phyloP scores from a whole-genome alignment of 2,888 invertebrate species.

The Rhyacophila evoluta region DNA sequence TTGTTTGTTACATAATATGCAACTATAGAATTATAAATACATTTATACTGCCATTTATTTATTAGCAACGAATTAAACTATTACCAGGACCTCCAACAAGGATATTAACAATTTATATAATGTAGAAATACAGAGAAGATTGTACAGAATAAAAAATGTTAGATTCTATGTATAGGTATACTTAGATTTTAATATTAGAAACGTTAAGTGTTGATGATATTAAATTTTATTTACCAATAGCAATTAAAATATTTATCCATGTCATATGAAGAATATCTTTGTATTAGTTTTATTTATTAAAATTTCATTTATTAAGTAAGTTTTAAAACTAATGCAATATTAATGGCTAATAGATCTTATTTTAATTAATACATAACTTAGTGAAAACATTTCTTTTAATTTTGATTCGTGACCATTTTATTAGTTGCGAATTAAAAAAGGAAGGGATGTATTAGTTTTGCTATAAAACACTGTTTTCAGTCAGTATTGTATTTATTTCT shows the following conservation, averaged over 20 bases:
- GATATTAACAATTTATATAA: not conserved
- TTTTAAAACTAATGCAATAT: not conserved
- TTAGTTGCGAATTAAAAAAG: too few species aligned
- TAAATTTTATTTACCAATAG: not conserved
- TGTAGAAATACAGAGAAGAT: too few species aligned
- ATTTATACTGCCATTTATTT: not conserved
- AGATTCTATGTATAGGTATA: not conserved
- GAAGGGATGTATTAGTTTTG: too few species aligned
- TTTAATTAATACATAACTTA: too few species aligned
- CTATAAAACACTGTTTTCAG: too few species aligned
- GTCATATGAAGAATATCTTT: not conserved
- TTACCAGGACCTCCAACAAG: not conserved
- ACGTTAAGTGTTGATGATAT: slow-evolving; percentile 16
- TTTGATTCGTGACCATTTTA: too few species aligned
- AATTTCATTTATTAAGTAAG: not conserved
- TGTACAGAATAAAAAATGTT: too few species aligned
- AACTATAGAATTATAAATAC: too few species aligned
- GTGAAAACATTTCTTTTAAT: too few species aligned
- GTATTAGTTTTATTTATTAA: not conserved
- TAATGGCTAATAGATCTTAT: not conserved
- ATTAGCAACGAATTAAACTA: slow-evolving; percentile 5
- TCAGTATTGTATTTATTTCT: too few species aligned
- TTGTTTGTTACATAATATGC: too few species aligned
- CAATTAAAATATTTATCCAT: not conserved
- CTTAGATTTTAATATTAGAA: not conserved